phyloP scores from a whole-genome alignment of 2,888 invertebrate genomes.

The Ectobius pallidus region DNA sequence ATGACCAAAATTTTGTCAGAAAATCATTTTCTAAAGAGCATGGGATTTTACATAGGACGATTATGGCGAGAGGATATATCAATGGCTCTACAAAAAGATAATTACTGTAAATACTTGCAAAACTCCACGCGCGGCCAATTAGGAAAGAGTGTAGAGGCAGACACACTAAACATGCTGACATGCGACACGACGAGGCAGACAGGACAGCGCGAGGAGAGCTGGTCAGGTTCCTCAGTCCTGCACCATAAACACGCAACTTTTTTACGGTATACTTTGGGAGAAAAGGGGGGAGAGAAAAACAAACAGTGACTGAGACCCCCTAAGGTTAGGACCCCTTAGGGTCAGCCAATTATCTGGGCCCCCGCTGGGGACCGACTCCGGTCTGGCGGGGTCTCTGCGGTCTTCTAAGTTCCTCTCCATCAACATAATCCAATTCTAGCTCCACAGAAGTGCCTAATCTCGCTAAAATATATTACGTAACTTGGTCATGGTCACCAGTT shows the following conservation, averaged over 20 bases:
- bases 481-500: not conserved
- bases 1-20: no score
- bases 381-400: conserved; percentile 35
- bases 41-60: no score
- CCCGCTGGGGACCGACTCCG: conserved; percentile 44
- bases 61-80: no score
- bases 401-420: not conserved
- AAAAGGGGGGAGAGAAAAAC: conserved; percentile 40
- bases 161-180: no score
- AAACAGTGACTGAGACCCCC: conserved; percentile 41
- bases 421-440: conserved; percentile 5
- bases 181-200: no score
- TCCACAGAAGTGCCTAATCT: no score
- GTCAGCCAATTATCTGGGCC: conserved; percentile 44
- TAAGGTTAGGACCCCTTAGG: conserved; percentile 40
- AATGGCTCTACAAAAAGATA: no score
- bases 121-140: no score
- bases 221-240: conserved; percentile 21
- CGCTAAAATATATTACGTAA: not conserved
- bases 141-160: no score
- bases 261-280: conserved; percentile 25
- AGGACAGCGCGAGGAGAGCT: no score
- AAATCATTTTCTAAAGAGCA: no score
- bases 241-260: conserved; percentile 31
- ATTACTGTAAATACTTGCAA: no score